Evolutionary conservation across 53 echinoderm and acorn worm species (phyloP).

Genomic region (Zoroaster sp.): DNA sequence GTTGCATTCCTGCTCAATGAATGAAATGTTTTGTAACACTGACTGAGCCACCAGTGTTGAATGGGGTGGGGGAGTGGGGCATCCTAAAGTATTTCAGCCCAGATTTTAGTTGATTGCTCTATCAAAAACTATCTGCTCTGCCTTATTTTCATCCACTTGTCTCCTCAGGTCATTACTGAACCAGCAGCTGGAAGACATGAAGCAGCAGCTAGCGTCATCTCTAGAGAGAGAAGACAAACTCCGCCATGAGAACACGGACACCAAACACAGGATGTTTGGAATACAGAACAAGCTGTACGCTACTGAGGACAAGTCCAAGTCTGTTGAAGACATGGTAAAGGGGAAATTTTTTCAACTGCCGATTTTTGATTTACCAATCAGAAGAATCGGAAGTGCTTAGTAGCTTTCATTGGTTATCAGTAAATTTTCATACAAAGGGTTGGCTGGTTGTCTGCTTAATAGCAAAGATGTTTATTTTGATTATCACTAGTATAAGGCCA

Average conservation of each 20-base stretch:
- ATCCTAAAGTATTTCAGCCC: too few relatives aligned
- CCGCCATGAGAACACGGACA: slow-evolving; percentile 74
- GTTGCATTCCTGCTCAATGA: too few relatives aligned
- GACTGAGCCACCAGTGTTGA: too few relatives aligned
- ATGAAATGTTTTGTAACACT: too few relatives aligned
- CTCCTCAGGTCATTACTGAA: slow-evolving; percentile 68
- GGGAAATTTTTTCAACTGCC: not conserved
- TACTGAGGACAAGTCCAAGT: slow-evolving; percentile 83
- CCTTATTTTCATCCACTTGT: not conserved
- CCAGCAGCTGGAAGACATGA: slow-evolving; percentile 78
- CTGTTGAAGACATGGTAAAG: slow-evolving; percentile 83
- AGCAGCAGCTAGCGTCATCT: slow-evolving; percentile 64
- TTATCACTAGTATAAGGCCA: too few relatives aligned
- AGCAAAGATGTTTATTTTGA: not conserved
- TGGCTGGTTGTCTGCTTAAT: not conserved
- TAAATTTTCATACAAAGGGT: not conserved
- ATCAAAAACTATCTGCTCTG: too few relatives aligned
- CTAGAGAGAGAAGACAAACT: slow-evolving; percentile 72
- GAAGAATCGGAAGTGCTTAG: too few relatives aligned
- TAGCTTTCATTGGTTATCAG: too few relatives aligned
- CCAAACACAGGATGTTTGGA: slow-evolving; percentile 78
- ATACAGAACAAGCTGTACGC: slow-evolving; percentile 72
- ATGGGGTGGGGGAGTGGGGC: too few relatives aligned
- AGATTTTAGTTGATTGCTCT: too few relatives aligned
- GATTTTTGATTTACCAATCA: not conserved